A percentile compares a stretch with the other conserved stretches of the same genome.
Conservation (phyloP, 1,140 invertebrate genomes). For the Harlomillsia oculata region DNA sequence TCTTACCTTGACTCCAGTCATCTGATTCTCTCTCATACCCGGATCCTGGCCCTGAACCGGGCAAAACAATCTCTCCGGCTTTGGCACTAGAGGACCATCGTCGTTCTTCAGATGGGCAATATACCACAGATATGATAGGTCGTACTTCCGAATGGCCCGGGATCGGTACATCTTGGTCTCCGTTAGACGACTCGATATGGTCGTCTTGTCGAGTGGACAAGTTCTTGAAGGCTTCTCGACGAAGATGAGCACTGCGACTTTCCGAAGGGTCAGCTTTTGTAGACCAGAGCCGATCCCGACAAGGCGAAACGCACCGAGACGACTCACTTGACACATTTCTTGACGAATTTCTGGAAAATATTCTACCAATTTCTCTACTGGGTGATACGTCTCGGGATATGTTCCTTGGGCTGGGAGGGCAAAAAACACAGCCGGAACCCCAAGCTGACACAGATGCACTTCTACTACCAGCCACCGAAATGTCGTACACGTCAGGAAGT, state of each 20-base stretch:
- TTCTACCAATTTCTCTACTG: conserved; percentile 31
- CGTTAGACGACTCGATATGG: conserved; percentile 30
- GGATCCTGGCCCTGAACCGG: conserved; percentile 20
- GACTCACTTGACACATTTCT: conserved; percentile 34
- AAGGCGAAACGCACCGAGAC: conserved; percentile 36
- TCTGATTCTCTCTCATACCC: conserved; percentile 24
- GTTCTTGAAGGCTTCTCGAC: conserved; percentile 34
- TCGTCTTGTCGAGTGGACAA: conserved; percentile 28
- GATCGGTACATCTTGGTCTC: conserved; percentile 20
- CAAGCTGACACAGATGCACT: conserved; percentile 32
- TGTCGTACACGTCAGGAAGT: conserved; percentile 32
- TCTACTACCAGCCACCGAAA: conserved; percentile 29
- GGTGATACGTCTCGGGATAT: conserved; percentile 33
- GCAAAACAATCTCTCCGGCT: conserved; percentile 23
- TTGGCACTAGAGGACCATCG: conserved; percentile 20
- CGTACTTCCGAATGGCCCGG: conserved; percentile 27
- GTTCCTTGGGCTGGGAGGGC: conserved; percentile 32
- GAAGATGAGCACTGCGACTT: conserved; percentile 29
- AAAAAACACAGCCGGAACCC: conserved; percentile 35
- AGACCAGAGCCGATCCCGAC: conserved; percentile 32
- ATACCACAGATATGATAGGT: conserved; percentile 35
- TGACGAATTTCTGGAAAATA: conserved; percentile 35
- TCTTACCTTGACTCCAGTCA: conserved; percentile 25
- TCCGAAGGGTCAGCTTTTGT: conserved; percentile 23
- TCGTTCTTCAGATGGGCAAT: conserved; percentile 33